These are phyloP conservation scores for Sandelia bainsii DNA, from an alignment of 2,797 vertebrate species.

Conservation along the genomic window DNA sequence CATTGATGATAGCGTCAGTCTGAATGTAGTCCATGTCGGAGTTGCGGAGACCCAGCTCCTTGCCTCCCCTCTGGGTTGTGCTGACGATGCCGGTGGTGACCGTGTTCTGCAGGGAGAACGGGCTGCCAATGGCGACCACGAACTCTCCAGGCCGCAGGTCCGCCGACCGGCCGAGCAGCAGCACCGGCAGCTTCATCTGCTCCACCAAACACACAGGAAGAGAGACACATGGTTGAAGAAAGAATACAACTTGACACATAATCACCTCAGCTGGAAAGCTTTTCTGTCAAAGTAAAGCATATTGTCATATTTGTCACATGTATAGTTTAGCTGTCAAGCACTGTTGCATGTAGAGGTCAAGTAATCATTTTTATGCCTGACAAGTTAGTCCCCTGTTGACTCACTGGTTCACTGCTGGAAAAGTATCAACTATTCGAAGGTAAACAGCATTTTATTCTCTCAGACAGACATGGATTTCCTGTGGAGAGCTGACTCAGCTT, in stretches of 20 bases:
- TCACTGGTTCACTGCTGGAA: too few species aligned
- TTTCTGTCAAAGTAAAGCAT: too few species aligned
- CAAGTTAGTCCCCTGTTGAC: too few species aligned
- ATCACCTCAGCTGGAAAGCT: too few species aligned
- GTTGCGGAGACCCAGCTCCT: constrained; percentile 94
- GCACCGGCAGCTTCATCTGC: constrained; percentile 93
- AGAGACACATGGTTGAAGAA: too few species aligned
- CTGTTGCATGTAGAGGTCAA: too few species aligned
- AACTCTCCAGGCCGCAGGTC: constrained; percentile 94
- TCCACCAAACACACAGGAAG: not conserved
- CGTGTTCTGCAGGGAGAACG: constrained; percentile 97
- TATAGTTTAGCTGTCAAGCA: too few species aligned
- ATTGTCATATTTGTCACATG: too few species aligned
- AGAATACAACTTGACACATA: too few species aligned
- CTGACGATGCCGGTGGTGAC: constrained; percentile 98
- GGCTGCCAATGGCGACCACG: constrained; percentile 96
- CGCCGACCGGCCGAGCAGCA: constrained; percentile 91
- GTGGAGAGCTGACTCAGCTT: constrained; percentile 50
- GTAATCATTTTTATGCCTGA: too few species aligned
- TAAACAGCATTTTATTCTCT: constrained; percentile 40
- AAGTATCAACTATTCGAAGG: not conserved
- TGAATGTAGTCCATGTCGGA: constrained; percentile 99
- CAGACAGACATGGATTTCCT: constrained; percentile 44
- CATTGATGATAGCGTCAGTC: constrained; percentile 98
- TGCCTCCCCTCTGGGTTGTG: constrained; percentile 95